These are phyloP conservation scores for Hydrophis major DNA, from an alignment of 2,797 vertebrate species.

Conservation along the genomic window DNA sequence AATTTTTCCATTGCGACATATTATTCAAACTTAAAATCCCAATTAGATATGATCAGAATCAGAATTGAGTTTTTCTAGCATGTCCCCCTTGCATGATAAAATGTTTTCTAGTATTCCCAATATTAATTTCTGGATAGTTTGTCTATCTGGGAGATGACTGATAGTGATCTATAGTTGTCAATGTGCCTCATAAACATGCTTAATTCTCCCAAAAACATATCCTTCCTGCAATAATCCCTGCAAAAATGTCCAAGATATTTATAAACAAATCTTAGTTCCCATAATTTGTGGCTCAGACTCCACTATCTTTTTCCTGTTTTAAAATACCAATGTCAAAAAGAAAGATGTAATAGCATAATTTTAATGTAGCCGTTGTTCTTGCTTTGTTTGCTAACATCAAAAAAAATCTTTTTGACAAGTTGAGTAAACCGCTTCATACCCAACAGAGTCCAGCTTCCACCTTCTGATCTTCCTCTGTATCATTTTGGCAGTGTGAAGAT, in stretches of 20 bases:
- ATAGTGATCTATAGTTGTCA: not conserved
- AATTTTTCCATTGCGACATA: not conserved
- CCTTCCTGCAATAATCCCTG: not conserved
- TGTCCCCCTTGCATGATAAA: not conserved
- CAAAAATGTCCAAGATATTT: not conserved
- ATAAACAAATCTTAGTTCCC: not conserved
- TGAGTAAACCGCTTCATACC: conserved; percentile 76
- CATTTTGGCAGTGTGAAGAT: conserved; percentile 81
- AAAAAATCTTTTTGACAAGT: conserved; percentile 80
- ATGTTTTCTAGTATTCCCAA: not conserved
- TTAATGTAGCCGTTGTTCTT: conserved; percentile 1
- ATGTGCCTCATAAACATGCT: not conserved
- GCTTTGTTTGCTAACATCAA: conserved; percentile 59
- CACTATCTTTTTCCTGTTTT: conserved; percentile 23
- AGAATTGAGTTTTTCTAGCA: not conserved
- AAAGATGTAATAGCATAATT: conserved; percentile 1
- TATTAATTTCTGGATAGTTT: not conserved
- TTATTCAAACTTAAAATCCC: not conserved
- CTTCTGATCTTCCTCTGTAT: conserved; percentile 57
- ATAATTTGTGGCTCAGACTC: not conserved
- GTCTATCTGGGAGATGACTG: not conserved
- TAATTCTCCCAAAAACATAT: not conserved
- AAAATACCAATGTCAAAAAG: conserved; percentile 18
- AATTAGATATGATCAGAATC: not conserved
- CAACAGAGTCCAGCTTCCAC: conserved; percentile 75